A percentile compares a stretch with the other conserved stretches of the same genome.
phyloP scores from a whole-genome alignment of 2,888 invertebrate species.

The Ganaspis brasiliensis region DNA sequence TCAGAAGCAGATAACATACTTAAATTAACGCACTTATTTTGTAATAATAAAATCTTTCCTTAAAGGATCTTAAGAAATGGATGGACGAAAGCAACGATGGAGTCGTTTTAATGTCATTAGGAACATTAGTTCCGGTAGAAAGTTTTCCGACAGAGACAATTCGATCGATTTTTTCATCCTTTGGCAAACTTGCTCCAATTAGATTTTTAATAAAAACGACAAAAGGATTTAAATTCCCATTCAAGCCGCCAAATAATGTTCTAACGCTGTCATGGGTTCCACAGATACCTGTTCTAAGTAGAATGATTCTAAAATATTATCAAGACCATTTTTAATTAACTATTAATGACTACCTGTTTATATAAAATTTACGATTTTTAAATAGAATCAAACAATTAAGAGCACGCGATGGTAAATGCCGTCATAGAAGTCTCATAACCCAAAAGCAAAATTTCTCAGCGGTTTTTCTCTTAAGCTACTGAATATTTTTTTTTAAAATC shows the following conservation, averaged over 20 bases:
- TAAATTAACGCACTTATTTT: no score
- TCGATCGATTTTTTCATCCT: constrained; percentile 58
- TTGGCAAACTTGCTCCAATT: constrained; percentile 64
- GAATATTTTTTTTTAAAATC: no score
- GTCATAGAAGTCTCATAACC: no score
- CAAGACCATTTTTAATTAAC: not conserved
- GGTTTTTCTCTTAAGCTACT: no score
- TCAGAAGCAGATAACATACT: no score
- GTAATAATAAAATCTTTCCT: no score
- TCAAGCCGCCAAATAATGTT: constrained; percentile 65
- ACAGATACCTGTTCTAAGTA: constrained; percentile 65
- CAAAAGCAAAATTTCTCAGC: no score
- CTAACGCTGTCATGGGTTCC: constrained; percentile 63
- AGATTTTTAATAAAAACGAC: constrained; percentile 65
- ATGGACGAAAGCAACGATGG: constrained; percentile 65
- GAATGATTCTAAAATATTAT: no score
- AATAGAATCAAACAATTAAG: no score
- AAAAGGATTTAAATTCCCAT: constrained; percentile 53
- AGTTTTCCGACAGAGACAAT: constrained; percentile 62
- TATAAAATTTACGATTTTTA: no score
- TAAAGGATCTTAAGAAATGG: constrained; percentile 68
- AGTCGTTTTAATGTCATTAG: constrained; percentile 68
- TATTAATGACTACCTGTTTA: no score
- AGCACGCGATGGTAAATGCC: no score
- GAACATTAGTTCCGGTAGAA: constrained; percentile 65